Evolutionary conservation across 2,888 invertebrate genomes (phyloP).

Genomic region (Periphyllus acericola): DNA sequence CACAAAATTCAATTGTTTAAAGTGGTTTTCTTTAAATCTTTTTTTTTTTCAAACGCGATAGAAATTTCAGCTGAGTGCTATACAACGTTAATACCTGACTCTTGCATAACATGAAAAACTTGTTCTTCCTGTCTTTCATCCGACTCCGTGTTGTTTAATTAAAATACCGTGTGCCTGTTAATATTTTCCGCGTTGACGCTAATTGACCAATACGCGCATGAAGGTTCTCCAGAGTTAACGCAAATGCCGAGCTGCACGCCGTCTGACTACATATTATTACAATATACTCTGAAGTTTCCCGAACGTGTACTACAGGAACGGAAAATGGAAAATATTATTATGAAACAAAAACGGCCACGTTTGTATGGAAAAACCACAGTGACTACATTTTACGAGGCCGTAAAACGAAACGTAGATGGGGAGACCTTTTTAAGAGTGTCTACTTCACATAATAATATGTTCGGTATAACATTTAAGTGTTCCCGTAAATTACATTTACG

Average conservation of each 20-base stretch:
- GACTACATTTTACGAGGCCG: neutral
- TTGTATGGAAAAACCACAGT: neutral
- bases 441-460: neutral
- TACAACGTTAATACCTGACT: neutral
- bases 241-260: neutral
- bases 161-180: slow-evolving; percentile 15
- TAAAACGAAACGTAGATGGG: slow-evolving; percentile 7
- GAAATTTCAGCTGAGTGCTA: too few relatives aligned
- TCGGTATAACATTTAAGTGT: slow-evolving; percentile 3
- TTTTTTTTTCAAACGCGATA: too few relatives aligned
- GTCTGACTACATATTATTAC: neutral
- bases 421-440: neutral
- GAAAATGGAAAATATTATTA: neutral
- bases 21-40: too few relatives aligned
- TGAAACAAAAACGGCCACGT: neutral
- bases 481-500: slow-evolving; percentile 2
- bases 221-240: neutral
- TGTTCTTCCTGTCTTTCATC: neutral
- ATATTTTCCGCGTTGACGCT: slow-evolving; percentile 27
- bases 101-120: neutral
- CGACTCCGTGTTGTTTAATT: slow-evolving; percentile 32
- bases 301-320: neutral
- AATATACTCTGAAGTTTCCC: neutral
- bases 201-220: slow-evolving; percentile 16
- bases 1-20: too few relatives aligned